A percentile compares a stretch with the other conserved stretches of the same genome.
These are phyloP conservation scores for Boleophthalmus pectinirostris DNA, from an alignment of 2,113 vertebrate species.

Conservation along the genomic window DNA sequence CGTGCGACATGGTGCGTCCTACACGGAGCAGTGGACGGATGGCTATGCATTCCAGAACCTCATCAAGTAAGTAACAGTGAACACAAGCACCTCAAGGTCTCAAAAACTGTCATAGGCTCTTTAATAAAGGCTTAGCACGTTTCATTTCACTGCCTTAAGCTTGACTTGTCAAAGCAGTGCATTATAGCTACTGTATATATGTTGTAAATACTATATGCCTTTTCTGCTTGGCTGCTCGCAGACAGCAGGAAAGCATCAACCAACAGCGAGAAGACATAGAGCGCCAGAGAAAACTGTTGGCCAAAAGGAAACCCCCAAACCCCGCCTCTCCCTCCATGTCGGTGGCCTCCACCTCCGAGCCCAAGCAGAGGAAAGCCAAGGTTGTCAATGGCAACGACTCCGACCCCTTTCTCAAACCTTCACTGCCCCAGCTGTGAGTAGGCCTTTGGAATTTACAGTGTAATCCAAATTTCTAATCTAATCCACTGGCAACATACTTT, in stretches of 20 bases:
- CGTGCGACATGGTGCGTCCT: constrained; percentile 96
- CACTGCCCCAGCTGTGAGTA: constrained; percentile 95
- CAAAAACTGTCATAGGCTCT: neutral
- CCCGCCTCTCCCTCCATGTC: constrained; percentile 90
- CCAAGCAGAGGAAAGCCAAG: constrained; percentile 98
- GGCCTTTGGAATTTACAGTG: neutral
- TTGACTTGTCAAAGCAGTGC: neutral
- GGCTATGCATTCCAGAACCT: constrained; percentile 99
- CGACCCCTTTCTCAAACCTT: constrained; percentile 97
- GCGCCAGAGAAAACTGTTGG: constrained; percentile 96
- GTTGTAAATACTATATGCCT: neutral
- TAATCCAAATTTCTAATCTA: neutral
- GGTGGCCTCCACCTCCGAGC: constrained; percentile 90
- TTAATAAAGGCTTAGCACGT: neutral
- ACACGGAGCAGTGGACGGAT: constrained; percentile 99
- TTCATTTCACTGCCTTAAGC: neutral
- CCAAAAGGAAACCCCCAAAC: constrained; percentile 96
- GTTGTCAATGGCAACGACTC: constrained; percentile 98
- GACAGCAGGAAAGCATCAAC: constrained; percentile 99
- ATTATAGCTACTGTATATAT: constrained; percentile 8
- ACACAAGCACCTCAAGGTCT: neutral
- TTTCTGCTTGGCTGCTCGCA: constrained; percentile 60
- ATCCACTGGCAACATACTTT: neutral
- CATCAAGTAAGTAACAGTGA: constrained; percentile 86
- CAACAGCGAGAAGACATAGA: constrained; percentile 99